Percentiles rank a stretch among this genome's conserved stretches.
phyloP scores from a whole-genome alignment of 2,113 vertebrate genomes.

The Aphyosemion australe region DNA sequence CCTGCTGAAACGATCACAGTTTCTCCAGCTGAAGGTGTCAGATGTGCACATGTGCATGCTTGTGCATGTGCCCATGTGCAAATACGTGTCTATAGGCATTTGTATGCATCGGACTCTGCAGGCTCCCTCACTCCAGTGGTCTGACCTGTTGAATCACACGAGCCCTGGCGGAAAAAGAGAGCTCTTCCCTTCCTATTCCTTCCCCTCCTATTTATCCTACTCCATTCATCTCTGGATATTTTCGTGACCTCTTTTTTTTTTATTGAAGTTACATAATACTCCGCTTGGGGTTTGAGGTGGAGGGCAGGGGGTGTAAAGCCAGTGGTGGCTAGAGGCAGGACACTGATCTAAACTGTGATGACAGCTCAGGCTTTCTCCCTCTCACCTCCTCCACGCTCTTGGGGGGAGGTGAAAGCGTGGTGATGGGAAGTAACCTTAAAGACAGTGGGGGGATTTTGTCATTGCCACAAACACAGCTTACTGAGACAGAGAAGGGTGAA shows the following conservation, averaged over 20 bases:
- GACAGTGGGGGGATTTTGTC: constrained; percentile 42
- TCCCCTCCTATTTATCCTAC: constrained; percentile 26
- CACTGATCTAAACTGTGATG: constrained; percentile 68
- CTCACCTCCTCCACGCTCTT: constrained; percentile 60
- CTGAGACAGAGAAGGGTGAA: constrained; percentile 25
- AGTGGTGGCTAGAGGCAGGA: constrained; percentile 38
- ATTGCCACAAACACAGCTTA: constrained; percentile 27
- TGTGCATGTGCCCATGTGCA: constrained; percentile 5
- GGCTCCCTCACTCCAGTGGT: constrained; percentile 37
- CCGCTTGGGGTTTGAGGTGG: constrained; percentile 53
- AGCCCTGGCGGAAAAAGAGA: constrained; percentile 14
- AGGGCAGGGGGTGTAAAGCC: constrained; percentile 43
- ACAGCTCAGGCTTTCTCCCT: constrained; percentile 66
- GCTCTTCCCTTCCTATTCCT: constrained; percentile 12
- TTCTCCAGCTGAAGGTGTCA: constrained; percentile 18
- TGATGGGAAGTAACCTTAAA: constrained; percentile 50
- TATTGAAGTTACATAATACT: constrained; percentile 53
- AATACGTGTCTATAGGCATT: constrained; percentile 34
- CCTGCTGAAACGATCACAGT: constrained; percentile 11
- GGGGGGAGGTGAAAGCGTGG: constrained; percentile 53
- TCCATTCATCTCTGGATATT: constrained; percentile 48
- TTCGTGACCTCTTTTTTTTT: constrained; percentile 54
- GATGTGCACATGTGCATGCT: constrained; percentile 2
- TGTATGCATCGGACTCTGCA: constrained; percentile 28
- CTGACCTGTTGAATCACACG: constrained; percentile 48